Conservation (phyloP, 2,797 vertebrate genomes). For the Adrianichthys oophorus region DNA sequence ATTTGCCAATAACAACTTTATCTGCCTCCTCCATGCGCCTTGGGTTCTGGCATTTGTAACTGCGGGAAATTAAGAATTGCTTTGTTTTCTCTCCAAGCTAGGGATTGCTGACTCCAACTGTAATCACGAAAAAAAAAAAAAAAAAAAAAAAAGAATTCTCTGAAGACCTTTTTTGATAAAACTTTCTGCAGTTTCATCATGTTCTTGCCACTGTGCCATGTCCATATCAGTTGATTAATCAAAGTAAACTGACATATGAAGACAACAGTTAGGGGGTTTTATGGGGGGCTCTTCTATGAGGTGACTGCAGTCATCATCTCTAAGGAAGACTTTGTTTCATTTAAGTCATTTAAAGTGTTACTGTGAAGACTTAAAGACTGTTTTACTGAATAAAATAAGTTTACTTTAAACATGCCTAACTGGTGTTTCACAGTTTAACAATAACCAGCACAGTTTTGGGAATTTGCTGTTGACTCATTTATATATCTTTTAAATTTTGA, state of each 20-base stretch:
- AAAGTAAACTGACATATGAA: constrained; percentile 28
- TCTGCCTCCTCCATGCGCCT: constrained; percentile 87
- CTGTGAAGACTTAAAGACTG: constrained; percentile 15
- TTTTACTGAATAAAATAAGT: constrained; percentile 25
- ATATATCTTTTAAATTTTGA: too few species aligned
- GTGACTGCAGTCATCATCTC: constrained; percentile 4
- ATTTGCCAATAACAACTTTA: constrained; percentile 95
- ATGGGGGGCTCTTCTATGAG: constrained; percentile 12
- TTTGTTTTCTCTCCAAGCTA: constrained; percentile 86
- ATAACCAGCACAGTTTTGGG: too few species aligned
- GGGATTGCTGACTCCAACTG: constrained; percentile 68
- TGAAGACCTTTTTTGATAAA: constrained; percentile 45
- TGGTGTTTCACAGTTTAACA: too few species aligned
- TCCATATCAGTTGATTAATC: constrained; percentile 67
- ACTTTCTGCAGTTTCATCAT: constrained; percentile 47
- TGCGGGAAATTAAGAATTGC: constrained; percentile 87
- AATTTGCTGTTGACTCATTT: too few species aligned
- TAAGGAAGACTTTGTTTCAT: constrained; percentile 12
- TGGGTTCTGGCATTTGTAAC: constrained; percentile 83
- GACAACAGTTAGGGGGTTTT: constrained; percentile 38
- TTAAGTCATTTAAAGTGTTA: constrained; percentile 18
- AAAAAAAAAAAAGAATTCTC: constrained; percentile 35
- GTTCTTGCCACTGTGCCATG: constrained; percentile 46
- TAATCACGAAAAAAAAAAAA: constrained; percentile 51
- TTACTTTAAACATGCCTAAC: constrained; percentile 12